Base-by-base conservation (phyloP, 2,888 invertebrate species). In the Papilio elwesi region DNA sequence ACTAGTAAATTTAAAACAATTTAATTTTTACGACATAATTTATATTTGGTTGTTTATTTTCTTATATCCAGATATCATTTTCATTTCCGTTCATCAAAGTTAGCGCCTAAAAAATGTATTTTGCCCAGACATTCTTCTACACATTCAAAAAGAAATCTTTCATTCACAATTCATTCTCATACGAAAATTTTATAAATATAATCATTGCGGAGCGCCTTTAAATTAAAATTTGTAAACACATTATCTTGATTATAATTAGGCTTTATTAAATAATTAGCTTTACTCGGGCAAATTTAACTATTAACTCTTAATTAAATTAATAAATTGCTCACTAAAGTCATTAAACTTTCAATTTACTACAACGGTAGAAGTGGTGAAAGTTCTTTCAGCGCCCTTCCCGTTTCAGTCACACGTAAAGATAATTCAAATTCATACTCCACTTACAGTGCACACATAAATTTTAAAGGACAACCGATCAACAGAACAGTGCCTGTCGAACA, bases 401-500 rank as follows among this genome's bases (percentile, higher is more conserved):
- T 69, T 64, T 55, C 26, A 53, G n/a, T 36, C 43, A 55, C n/a
- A 38, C 64, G 43, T 51, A 62, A 70, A 73, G 13, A 59, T 65
- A 71, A 26, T 74, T 66, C 68, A 71, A 71, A 75, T 68, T 74
- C 67, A 53, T 69, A 51, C 69, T 71, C 73, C 67, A 72, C 73
- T 74, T 75, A 67, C 68, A 62, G 57, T 66, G 57, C 52, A 55
- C 70, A 73, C 73, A 75, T 75, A 76, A 76, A 74, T 75, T 70
- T 71, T 59, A 55, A 57, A 67, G 16, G 74, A 57, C 63, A 70
- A 49, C 52, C 65, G 66, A 73, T 62, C 66, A 70, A 76, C 63
- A 75, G 72, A 72, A 75, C 76, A 74, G 66, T 73, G 71, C 70
- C 73, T 74, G 74, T 74, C 75, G 71, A 77, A 73, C 76, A 76